phyloP scores from a whole-genome alignment of 2,113 vertebrate species.

The Hemichromis elongatus region DNA sequence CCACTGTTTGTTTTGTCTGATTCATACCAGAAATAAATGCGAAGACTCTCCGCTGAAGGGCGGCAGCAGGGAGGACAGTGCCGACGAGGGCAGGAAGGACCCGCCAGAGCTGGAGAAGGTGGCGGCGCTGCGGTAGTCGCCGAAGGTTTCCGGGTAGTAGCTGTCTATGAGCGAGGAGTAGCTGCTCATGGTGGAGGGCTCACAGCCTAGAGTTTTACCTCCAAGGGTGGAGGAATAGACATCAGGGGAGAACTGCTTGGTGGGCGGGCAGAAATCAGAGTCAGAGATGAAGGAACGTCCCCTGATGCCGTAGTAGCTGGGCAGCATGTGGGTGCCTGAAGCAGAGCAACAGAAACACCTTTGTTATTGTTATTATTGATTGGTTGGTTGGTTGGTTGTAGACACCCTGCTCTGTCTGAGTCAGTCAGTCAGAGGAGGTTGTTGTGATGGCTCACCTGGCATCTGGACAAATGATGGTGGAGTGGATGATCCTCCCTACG shows the following conservation, averaged over 20 bases:
- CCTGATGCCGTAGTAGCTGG: conserved; percentile 78
- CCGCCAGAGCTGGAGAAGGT: conserved; percentile 66
- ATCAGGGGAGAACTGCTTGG: conserved; percentile 79
- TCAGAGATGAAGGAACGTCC: conserved; percentile 82
- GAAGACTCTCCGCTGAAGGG: conserved; percentile 79
- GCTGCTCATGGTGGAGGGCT: conserved; percentile 69
- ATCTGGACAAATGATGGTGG: conserved; percentile 77
- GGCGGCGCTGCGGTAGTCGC: conserved; percentile 75
- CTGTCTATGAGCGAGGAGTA: conserved; percentile 81
- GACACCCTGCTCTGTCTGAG: background rate
- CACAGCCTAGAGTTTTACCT: conserved; percentile 79
- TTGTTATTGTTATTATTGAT: background rate
- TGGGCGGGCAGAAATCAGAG: conserved; percentile 76
- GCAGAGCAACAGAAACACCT: background rate
- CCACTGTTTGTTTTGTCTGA: background rate
- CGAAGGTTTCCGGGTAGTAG: conserved; percentile 79
- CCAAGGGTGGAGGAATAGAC: conserved; percentile 68
- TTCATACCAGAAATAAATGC: conserved; percentile 79
- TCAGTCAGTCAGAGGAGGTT: background rate
- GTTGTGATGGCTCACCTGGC: conserved; percentile 76
- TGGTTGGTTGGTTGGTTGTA: background rate
- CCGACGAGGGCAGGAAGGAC: conserved; percentile 74
- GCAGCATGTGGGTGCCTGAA: conserved; percentile 77
- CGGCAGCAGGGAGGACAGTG: conserved; percentile 79
- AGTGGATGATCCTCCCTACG: conserved; percentile 71